Evolutionary conservation across 2,888 invertebrate species (phyloP).

Genomic region (Acholoe squamosa): DNA sequence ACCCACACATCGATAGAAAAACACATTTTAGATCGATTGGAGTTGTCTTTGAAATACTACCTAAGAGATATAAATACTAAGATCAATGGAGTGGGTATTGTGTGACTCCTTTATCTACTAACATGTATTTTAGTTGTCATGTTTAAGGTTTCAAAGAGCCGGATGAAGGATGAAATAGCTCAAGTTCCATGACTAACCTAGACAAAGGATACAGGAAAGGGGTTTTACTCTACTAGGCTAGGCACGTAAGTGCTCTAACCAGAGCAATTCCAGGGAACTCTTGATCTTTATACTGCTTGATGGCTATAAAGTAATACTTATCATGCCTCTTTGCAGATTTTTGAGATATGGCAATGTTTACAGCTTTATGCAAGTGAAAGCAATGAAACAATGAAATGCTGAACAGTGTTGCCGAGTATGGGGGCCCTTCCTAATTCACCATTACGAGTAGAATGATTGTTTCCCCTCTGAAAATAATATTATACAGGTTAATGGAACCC

Average conservation of each 20-base stretch:
- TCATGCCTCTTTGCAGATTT: not conserved
- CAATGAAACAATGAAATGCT: too few species aligned
- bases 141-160: constrained; percentile 4
- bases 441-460: too few species aligned
- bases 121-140: not conserved
- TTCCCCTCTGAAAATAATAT: too few species aligned
- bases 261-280: too few species aligned
- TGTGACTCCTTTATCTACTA: not conserved
- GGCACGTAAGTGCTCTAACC: not conserved
- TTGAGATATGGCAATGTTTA: too few species aligned
- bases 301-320: too few species aligned
- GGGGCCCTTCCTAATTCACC: too few species aligned
- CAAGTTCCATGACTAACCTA: not conserved
- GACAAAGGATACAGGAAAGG: not conserved
- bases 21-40: not conserved
- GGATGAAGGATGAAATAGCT: not conserved
- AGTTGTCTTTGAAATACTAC: not conserved
- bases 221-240: not conserved
- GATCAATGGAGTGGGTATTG: not conserved
- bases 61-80: not conserved
- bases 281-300: too few species aligned
- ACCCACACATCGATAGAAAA: constrained; percentile 23
- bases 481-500: too few species aligned
- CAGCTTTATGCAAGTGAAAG: too few species aligned
- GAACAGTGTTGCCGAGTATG: too few species aligned